These are phyloP conservation scores for Falco berigora DNA, from an alignment of 2,797 vertebrate genomes.

Conservation along the genomic window DNA sequence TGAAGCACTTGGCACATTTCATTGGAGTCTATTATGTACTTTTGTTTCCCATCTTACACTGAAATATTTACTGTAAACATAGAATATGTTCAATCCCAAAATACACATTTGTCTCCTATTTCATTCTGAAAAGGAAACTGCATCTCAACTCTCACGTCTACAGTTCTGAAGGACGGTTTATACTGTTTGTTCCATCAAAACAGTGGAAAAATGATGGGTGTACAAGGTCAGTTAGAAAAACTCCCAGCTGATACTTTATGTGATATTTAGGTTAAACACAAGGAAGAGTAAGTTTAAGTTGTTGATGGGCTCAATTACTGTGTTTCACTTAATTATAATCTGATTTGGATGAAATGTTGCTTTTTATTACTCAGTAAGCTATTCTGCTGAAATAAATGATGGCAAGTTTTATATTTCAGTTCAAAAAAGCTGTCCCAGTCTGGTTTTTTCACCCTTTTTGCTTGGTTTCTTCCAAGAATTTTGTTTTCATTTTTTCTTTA, in stretches of 20 bases:
- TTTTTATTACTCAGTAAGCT: not conserved
- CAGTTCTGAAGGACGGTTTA: not conserved
- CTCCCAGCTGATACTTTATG: not conserved
- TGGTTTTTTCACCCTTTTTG: not conserved
- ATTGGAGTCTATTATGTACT: not conserved
- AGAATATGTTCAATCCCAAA: not conserved
- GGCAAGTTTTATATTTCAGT: not conserved
- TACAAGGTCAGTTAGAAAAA: conserved; percentile 4
- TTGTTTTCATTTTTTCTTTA: not conserved
- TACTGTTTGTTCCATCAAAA: not conserved
- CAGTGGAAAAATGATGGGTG: not conserved
- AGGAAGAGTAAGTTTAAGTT: not conserved
- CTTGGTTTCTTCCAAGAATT: not conserved
- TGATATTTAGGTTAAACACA: not conserved
- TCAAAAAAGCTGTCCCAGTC: not conserved
- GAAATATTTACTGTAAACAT: conserved; percentile 28
- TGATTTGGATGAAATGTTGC: not conserved
- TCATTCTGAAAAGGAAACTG: not conserved
- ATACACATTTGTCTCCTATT: not conserved
- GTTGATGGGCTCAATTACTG: not conserved
- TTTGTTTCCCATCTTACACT: not conserved
- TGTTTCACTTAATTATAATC: not conserved
- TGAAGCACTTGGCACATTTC: not conserved
- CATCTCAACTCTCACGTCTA: not conserved
- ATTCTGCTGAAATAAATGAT: not conserved